phyloP scores from a whole-genome alignment of 1,140 invertebrate species.

The Drosophila repletoides region DNA sequence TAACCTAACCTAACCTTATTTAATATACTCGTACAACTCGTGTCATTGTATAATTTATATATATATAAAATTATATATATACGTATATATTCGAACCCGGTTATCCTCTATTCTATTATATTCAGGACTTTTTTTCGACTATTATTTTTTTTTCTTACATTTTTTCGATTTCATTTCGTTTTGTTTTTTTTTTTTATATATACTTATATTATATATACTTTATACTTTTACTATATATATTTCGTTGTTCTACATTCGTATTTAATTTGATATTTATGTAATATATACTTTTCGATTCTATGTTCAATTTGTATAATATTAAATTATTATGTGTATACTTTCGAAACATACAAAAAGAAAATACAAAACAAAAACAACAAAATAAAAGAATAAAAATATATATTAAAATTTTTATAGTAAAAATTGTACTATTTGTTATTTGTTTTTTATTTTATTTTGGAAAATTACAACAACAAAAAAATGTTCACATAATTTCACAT shows the following conservation, averaged over 20 bases:
- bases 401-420: not conserved
- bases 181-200: not conserved
- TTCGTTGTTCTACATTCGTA: conserved; percentile 33
- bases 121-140: conserved; percentile 30
- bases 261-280: conserved; percentile 42
- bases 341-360: conserved; percentile 30
- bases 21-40: conserved; percentile 48
- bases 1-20: not conserved
- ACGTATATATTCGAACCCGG: conserved; percentile 50
- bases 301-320: conserved; percentile 42
- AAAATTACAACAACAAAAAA: conserved; percentile 51
- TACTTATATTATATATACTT: conserved; percentile 7
- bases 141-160: conserved; percentile 19
- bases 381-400: conserved; percentile 31
- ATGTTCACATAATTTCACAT: conserved; percentile 82
- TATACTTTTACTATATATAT: too few species aligned
- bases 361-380: conserved; percentile 10
- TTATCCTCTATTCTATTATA: conserved; percentile 40
- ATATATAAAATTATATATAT: conserved; percentile 14
- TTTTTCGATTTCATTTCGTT: conserved; percentile 8
- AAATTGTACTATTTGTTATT: conserved; percentile 40
- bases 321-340: conserved; percentile 34
- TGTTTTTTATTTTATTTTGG: conserved; percentile 34
- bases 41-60: conserved; percentile 62
- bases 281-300: conserved; percentile 29